phyloP scores from a whole-genome alignment of 2,797 vertebrate genomes.

The Gallinago stenura region DNA sequence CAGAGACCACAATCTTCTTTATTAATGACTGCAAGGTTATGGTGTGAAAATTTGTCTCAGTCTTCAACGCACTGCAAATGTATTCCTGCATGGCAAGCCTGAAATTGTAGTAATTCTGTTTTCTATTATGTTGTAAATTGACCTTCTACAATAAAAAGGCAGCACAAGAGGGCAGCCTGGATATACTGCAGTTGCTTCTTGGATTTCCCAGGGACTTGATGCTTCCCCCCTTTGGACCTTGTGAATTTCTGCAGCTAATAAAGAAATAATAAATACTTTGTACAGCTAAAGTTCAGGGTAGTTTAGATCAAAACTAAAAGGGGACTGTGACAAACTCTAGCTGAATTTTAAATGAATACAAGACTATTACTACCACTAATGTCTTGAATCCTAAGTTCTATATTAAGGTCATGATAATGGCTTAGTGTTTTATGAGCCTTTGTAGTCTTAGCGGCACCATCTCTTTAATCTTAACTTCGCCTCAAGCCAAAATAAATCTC shows the following conservation, averaged over 20 bases:
- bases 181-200: background rate
- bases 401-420: conserved; percentile 85
- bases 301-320: conserved; percentile 61
- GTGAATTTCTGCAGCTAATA: conserved; percentile 79
- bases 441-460: conserved; percentile 70
- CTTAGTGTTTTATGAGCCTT: conserved; percentile 83
- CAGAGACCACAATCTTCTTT: conserved; percentile 28
- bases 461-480: conserved; percentile 84
- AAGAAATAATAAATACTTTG: conserved; percentile 73
- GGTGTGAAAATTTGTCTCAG: conserved; percentile 39
- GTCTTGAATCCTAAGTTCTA: conserved; percentile 80
- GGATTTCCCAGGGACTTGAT: conserved; percentile 44
- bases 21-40: conserved; percentile 45
- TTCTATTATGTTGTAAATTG: conserved; percentile 57
- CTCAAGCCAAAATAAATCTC: conserved; percentile 85
- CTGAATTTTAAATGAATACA: conserved; percentile 82
- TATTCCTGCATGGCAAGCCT: conserved; percentile 32
- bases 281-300: conserved; percentile 69
- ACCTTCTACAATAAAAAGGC: conserved; percentile 27
- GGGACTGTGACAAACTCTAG: conserved; percentile 72
- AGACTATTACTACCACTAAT: conserved; percentile 78
- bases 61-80: background rate
- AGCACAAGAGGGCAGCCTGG: conserved; percentile 1
- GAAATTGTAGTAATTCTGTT: conserved; percentile 46
- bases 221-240: conserved; percentile 48